These are phyloP conservation scores for Pseudomyrmex concolor DNA, from an alignment of 1,140 invertebrate genomes.

Conservation along the genomic window DNA sequence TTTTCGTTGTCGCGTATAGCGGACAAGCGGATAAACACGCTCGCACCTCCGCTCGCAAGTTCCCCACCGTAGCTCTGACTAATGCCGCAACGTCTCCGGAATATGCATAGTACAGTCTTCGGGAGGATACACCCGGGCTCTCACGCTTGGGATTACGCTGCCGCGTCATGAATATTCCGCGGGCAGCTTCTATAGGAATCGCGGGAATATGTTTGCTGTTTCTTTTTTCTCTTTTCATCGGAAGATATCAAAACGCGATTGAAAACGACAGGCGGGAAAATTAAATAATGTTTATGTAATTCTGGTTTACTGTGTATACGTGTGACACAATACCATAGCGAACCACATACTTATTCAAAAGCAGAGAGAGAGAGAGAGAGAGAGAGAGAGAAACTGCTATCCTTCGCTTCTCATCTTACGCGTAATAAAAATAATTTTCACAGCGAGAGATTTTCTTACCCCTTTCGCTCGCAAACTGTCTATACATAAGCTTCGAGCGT, in stretches of 20 bases:
- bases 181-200: conserved; percentile 40
- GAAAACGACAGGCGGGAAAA: neutral
- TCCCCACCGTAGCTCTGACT: conserved; percentile 35
- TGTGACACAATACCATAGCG: no score
- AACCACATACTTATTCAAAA: no score
- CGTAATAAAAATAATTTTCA: conserved; percentile 6
- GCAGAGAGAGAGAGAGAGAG: no score
- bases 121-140: conserved; percentile 36
- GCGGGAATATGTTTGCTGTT: conserved; percentile 31
- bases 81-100: conserved; percentile 50
- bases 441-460: no score
- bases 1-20: conserved; percentile 12
- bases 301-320: no score
- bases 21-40: conserved; percentile 53
- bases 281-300: neutral
- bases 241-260: neutral
- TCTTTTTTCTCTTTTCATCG: conserved; percentile 26
- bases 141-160: conserved; percentile 45
- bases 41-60: conserved; percentile 25
- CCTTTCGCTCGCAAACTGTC: neutral
- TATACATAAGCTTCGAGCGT: neutral
- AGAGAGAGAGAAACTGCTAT: no score
- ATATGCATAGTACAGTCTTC: conserved; percentile 54
- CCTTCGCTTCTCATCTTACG: no score
- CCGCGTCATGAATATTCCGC: conserved; percentile 52